These are phyloP conservation scores for Pseudolaguvia tuberculata DNA, from an alignment of 2,113 vertebrate species.

Conservation along the genomic window DNA sequence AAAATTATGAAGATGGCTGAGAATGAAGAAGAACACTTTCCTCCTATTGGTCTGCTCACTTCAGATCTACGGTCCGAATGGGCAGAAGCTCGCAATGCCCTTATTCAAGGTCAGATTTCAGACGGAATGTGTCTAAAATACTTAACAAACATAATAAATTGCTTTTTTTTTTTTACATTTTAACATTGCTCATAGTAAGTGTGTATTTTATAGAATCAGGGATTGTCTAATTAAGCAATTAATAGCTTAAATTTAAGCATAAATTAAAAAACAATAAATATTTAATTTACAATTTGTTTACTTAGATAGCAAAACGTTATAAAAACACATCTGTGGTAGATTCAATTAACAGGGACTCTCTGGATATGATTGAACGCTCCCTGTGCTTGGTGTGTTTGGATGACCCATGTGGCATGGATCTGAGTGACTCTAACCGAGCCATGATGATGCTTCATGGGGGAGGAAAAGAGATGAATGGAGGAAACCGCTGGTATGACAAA, in stretches of 20 bases:
- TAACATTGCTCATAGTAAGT: not conserved
- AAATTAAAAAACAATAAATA: not conserved
- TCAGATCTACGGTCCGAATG: constrained; percentile 87
- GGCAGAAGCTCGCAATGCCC: constrained; percentile 79
- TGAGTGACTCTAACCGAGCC: constrained; percentile 74
- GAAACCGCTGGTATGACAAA: constrained; percentile 97
- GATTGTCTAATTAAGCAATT: too few species aligned
- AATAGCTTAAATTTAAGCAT: too few species aligned
- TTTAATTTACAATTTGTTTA: constrained; percentile 5
- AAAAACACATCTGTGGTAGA: constrained; percentile 64
- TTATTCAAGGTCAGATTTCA: constrained; percentile 81
- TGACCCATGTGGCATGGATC: constrained; percentile 63
- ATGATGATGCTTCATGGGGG: constrained; percentile 85
- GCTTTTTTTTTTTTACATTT: too few species aligned
- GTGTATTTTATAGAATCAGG: not conserved
- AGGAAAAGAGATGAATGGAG: constrained; percentile 76
- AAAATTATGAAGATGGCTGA: constrained; percentile 90
- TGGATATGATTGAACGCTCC: constrained; percentile 94
- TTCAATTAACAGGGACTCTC: constrained; percentile 92
- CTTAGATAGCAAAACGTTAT: constrained; percentile 7
- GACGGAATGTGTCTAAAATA: not conserved
- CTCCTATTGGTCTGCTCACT: constrained; percentile 88
- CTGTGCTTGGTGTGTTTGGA: constrained; percentile 92
- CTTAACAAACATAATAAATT: too few species aligned
- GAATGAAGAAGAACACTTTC: constrained; percentile 77